Evolutionary conservation across 2,113 vertebrate species (phyloP), one percentile per base, ranked within the genome.

Genomic region (Brienomyrus brachyistius): DNA sequence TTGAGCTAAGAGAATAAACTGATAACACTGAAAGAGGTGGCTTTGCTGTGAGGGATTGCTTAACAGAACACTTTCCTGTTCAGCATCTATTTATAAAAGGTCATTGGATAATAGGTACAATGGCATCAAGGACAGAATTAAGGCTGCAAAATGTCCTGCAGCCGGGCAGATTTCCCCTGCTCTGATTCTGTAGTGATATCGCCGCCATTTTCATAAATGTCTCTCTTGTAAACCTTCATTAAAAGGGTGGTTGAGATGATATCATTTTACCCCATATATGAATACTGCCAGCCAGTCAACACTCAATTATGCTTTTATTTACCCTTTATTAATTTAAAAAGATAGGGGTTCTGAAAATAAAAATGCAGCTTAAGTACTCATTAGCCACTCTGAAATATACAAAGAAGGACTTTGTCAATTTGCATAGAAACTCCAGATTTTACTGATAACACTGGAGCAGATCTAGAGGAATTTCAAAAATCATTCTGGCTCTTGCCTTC

Each of bases 61-160:
- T 3, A 85, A 54, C 47, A 52, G 62, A 45, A 90, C 31, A 27
- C 23, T 51, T 47, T 87, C 85, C 84, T 87, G 23, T 51, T 90
- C 85, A 87, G 10, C 62, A 80, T 66, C 31, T 66, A 19, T 17
- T 21, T 27, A 90, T 59, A 23, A 85, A 87, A 54, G 8, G 62
- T 87, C 85, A 56, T 5, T 19, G 23, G 85, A 80, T 87, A 87
- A 87, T 40, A 35, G 19, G 74, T 40, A 86, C 15, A 87, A 83
- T 48, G 56, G 84, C 48, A 21, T 85, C 27, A 87, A 74, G 59
- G 35, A 66, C 19, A 35, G 31, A 74, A 48, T 48, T 43, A 83
- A 66, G 89, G 9, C 70, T 54, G 45, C 45, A 77, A 87, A 90
- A 90, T 50, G 80, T n/a, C 50, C 35, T 19, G 27, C 89, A 27